phyloP scores from a whole-genome alignment of 1,140 invertebrate genomes.

The Micrasema minimum region DNA sequence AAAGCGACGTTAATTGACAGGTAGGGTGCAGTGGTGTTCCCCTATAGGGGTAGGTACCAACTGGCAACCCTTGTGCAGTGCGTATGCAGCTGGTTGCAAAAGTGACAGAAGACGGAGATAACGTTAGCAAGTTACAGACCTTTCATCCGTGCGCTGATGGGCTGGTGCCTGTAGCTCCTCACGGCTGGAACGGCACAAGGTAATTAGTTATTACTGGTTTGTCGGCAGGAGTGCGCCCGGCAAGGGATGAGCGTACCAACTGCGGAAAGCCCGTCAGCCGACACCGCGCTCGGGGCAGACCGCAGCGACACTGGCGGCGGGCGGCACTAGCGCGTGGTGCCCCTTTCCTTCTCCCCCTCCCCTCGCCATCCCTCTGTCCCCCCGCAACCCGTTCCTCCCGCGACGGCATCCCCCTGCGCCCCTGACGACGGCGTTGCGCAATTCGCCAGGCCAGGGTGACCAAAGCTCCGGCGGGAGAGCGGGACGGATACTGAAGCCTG shows the following conservation, averaged over 20 bases:
- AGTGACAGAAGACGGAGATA: not conserved
- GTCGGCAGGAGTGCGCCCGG: conserved; percentile 18
- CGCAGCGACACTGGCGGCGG: conserved; percentile 49
- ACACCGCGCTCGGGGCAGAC: conserved; percentile 46
- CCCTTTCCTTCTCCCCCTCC: conserved; percentile 25
- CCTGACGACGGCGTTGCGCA: conserved; percentile 43
- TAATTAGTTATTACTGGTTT: not conserved
- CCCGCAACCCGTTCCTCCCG: conserved; percentile 1
- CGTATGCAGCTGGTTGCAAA: conserved; percentile 8
- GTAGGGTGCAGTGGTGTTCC: conserved; percentile 5
- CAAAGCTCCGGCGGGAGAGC: not conserved
- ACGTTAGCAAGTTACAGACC: conserved; percentile 30
- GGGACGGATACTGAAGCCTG: not conserved
- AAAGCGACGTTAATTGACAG: not conserved
- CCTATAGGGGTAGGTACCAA: not conserved
- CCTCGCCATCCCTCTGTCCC: conserved; percentile 15
- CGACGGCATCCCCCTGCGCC: conserved; percentile 19
- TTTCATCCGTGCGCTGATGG: conserved; percentile 34
- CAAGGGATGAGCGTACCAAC: conserved; percentile 14
- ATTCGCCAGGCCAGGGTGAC: conserved; percentile 18
- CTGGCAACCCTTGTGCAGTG: conserved; percentile 3
- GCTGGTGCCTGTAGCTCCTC: conserved; percentile 8
- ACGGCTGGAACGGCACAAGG: not conserved
- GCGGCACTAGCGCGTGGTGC: conserved; percentile 18
- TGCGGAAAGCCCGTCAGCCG: conserved; percentile 37